These are phyloP conservation scores for Rhinichthys klamathensis DNA, from an alignment of 2,113 vertebrate species.

Conservation along the genomic window DNA sequence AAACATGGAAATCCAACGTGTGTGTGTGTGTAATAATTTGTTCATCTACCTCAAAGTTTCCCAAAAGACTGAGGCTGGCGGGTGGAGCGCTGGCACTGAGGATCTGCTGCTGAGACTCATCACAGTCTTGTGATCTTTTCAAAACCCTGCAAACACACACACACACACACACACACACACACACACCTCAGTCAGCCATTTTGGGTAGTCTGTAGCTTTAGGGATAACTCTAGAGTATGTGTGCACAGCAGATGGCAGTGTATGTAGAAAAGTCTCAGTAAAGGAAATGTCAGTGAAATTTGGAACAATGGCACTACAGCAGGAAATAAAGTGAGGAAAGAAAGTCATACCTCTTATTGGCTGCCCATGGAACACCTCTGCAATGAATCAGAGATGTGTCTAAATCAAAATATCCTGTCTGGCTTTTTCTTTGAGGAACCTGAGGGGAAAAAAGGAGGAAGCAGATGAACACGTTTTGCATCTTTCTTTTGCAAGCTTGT, in stretches of 20 bases:
- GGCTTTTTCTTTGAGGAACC: conserved; percentile 97
- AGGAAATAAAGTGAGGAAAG: conserved; percentile 46
- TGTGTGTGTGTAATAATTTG: background rate
- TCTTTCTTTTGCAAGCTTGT: conserved; percentile 36
- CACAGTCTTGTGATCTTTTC: conserved; percentile 80
- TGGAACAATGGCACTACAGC: conserved; percentile 25
- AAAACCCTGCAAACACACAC: conserved; percentile 70
- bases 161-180: background rate
- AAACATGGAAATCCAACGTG: too few species aligned
- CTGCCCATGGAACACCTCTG: conserved; percentile 84
- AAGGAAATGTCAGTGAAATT: conserved; percentile 16
- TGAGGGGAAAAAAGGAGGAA: conserved; percentile 64
- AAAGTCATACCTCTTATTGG: conserved; percentile 85
- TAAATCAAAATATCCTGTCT: conserved; percentile 95
- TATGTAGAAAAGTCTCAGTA: conserved; percentile 46
- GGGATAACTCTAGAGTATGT: background rate
- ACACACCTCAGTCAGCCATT: conserved; percentile 47
- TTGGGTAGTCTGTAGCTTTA: background rate
- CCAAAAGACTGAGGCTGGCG: conserved; percentile 94
- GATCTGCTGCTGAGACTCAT: conserved; percentile 84
- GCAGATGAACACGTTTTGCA: conserved; percentile 45
- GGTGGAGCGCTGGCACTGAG: conserved; percentile 94
- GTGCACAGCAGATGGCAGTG: conserved; percentile 70
- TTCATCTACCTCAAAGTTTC: conserved; percentile 96
- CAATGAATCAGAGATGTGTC: conserved; percentile 86